These are phyloP conservation scores for Ptychochromis oligacanthus DNA, from an alignment of 2,113 vertebrate species.

Conservation along the genomic window DNA sequence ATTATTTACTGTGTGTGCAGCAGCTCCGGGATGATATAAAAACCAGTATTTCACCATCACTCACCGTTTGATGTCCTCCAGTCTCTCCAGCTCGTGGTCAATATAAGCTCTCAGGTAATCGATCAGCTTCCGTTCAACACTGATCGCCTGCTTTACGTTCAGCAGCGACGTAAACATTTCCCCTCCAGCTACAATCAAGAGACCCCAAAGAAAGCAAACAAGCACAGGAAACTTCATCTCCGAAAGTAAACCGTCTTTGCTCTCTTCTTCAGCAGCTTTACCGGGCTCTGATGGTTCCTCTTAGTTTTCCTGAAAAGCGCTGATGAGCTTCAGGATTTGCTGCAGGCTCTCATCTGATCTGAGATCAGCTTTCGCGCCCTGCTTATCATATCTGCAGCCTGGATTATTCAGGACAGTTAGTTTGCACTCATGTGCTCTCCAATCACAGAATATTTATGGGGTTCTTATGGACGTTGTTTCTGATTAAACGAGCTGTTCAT, in stretches of 20 bases:
- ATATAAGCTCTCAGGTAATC: constrained; percentile 75
- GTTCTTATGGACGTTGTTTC: neutral
- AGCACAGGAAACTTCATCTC: constrained; percentile 24
- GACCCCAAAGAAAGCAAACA: neutral
- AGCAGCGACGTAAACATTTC: constrained; percentile 81
- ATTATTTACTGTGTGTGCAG: neutral
- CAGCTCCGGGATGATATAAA: neutral
- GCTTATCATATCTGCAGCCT: neutral
- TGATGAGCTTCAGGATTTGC: neutral
- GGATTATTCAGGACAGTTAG: neutral
- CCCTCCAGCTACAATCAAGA: constrained; percentile 22
- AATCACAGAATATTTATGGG: neutral
- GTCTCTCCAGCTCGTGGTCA: constrained; percentile 75
- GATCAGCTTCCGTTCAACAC: constrained; percentile 76
- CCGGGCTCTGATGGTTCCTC: neutral
- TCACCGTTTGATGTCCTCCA: constrained; percentile 81
- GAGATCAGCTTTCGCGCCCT: constrained; percentile 25
- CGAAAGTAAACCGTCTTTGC: neutral
- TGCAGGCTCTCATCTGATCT: constrained; percentile 3
- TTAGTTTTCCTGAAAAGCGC: neutral
- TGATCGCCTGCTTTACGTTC: constrained; percentile 76
- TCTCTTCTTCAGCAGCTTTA: neutral
- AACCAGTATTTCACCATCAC: neutral
- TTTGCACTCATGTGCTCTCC: neutral
- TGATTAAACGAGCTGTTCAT: neutral